Evolutionary conservation across 2,888 invertebrate genomes (phyloP), one percentile per base, ranked within the genome.

Genomic region (Tetanocera ferruginea): DNA sequence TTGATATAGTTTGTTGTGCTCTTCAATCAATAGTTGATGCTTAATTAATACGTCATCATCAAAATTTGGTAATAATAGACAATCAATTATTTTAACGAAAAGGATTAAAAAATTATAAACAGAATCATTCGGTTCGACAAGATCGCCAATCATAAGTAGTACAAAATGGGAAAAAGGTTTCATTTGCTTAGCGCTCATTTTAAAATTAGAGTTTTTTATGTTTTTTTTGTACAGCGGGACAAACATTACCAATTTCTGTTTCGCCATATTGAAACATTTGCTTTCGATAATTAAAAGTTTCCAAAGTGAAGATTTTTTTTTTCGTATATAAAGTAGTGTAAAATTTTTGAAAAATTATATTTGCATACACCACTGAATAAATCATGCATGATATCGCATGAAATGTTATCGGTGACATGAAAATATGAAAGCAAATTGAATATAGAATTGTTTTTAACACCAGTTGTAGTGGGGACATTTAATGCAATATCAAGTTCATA

Each of bases 321-420:
- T 78, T 49, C 62, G 57, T 49, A 52, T 66, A 67, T 78, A 67
- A 77, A 76, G 67, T 25, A 62, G 66, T n/a, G 76, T 52, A 71
- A 76, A 75, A 55, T 71, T 78, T 75, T n/a, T n/a, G n/a, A n/a
- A n/a, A n/a, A n/a, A n/a, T n/a, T n/a, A n/a, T n/a, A n/a, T n/a
- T 67, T 78, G 5, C 78, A 78, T 62, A 80, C 76, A 1, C 78
- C 80, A 70, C 73, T 64, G 49, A 71, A 79, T n/a, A 79, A n/a
- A 79, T 79, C 79, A 37, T 80, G 76, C 80, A 80, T 80, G 76
- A 80, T 72, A 77, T 80, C 80, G 67, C 76, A 78, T 60, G n/a
- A n/a, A n/a, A 77, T 76, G 75, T 80, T 77, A 69, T 76, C 69
- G 70, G 77, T 77, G 25, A 80, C 80, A 79, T 80, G 79, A 79